Evolutionary conservation across 2,113 vertebrate species (phyloP), one percentile per base, ranked within the genome.

Genomic region (Psephotus haematonotus): DNA sequence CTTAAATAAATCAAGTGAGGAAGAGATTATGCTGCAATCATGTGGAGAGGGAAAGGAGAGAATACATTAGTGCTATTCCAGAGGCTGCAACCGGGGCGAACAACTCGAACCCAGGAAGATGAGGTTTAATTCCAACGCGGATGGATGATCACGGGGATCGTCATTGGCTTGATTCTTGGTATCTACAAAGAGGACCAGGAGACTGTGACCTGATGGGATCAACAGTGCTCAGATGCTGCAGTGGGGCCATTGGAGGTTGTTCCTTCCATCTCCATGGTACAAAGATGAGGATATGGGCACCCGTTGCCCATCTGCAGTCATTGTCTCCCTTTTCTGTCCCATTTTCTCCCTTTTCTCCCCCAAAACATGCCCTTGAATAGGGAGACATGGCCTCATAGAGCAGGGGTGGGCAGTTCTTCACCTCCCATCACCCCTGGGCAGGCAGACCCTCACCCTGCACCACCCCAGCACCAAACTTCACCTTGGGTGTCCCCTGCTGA

Each of bases 1-100:
- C 92, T 94, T 94, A 84, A 96, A 97, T 96, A 96, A 96, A 96
- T 96, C 95, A 96, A 96, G 60, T 44, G 90, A 94, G 88, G n/a
- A 88, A 85, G 60, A 96, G 95, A 95, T 94, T 92, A 92, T 88
- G 90, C 92, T 94, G 95, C 95, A 96, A 84, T 96, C 95, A 95
- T 92, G 89, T 96, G 94, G 77, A 95, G 89, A 89, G 65, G 83
- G 75, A 82, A 75, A 91, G 35, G 83, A 86, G 74, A 50, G 94
- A 96, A 97, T 89, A 91, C 65, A 95, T 95, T 86, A 95, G 64
- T 93, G 88, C 31, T 83, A 88, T 90, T 94, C 88, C 93, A 86
- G 71, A 86, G 71, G 49, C 75, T 77, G 79, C 64, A 39, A 57
- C 41, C 1, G 2, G 41, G 53, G 37, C 0, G 2, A 75, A 46